Base-by-base conservation (phyloP, 2,888 invertebrate species). In the Xestia sexstrigata region DNA sequence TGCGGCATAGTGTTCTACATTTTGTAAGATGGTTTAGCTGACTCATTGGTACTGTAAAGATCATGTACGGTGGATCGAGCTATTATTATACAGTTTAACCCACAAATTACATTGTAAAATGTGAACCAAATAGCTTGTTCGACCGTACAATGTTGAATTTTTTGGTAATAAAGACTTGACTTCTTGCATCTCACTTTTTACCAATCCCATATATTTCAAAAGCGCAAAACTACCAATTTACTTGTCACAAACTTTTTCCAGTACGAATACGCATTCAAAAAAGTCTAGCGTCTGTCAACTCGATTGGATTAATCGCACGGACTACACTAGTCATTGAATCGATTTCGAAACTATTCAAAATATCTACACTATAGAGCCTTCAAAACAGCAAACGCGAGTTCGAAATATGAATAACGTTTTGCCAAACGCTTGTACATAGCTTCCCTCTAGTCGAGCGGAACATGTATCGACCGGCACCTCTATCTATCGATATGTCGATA, bases 391-490 rank as follows among this genome's bases (percentile, higher is more conserved):
- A 76, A 77, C 70, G 70, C 65, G 47, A 74, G 74, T 74, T 69
- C 69, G 60, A 79, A 76, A 79, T 83, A 85, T 83, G 82, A 85
- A 85, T 85, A 82, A 77, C 63, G 70, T 52, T 82, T 85, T 75
- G 77, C 63, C 67, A 85, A 85, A 73, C 81, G 76, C 42, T 78
- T 80, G 73, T 73, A 78, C 72, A 76, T 77, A 81, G 78, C 77
- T 62, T 55, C 79, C 66, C 69, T 74, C 67, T 75, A 85, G 68
- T 86, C 77, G 75, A 83, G 78, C 62, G 78, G 79, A 84, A 86
- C 76, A 65, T 81, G 74, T 87, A 83, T 83, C 87, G 79, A 76
- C 70, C 84, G 77, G 67, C 63, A 58, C 55, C 65, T 75, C 81
- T 83, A 78, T 76, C 78, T 78, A 83, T 79, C 76, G 82, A 82